phyloP scores from a whole-genome alignment of 2,113 vertebrate species.

The Puntigrus tetrazona region DNA sequence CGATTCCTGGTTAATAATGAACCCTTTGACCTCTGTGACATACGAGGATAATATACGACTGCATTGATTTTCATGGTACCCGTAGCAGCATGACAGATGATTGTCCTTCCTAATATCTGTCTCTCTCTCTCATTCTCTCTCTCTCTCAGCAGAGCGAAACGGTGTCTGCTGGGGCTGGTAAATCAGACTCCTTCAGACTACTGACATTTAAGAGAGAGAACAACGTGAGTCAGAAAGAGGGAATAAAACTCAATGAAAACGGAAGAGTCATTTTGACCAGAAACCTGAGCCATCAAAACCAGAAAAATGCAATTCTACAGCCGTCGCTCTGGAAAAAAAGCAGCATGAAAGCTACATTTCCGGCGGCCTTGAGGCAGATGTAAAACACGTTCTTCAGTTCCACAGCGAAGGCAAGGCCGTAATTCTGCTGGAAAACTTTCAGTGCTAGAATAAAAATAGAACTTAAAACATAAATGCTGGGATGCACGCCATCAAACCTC shows the following conservation, averaged over 20 bases:
- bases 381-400: not conserved
- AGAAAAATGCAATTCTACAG: not conserved
- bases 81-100: not conserved
- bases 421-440: conserved; percentile 1
- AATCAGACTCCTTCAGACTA: conserved; percentile 46
- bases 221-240: not conserved
- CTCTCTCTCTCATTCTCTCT: not conserved
- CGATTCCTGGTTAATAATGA: not conserved
- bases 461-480: conserved; percentile 3
- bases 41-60: not conserved
- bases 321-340: not conserved
- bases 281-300: not conserved
- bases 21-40: conserved; percentile 6
- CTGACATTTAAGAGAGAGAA: not conserved
- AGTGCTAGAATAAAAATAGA: conserved; percentile 19
- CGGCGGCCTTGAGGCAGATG: not conserved
- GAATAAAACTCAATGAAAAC: not conserved
- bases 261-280: not conserved
- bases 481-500: conserved; percentile 3
- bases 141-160: conserved; percentile 5
- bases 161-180: conserved; percentile 38
- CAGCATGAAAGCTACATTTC: not conserved
- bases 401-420: not conserved
- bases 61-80: not conserved
- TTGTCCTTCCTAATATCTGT: not conserved